Percentiles rank a stretch among this genome's conserved stretches.
phyloP scores from a whole-genome alignment of 1,140 invertebrate genomes.

The Calycopis cecrops region DNA sequence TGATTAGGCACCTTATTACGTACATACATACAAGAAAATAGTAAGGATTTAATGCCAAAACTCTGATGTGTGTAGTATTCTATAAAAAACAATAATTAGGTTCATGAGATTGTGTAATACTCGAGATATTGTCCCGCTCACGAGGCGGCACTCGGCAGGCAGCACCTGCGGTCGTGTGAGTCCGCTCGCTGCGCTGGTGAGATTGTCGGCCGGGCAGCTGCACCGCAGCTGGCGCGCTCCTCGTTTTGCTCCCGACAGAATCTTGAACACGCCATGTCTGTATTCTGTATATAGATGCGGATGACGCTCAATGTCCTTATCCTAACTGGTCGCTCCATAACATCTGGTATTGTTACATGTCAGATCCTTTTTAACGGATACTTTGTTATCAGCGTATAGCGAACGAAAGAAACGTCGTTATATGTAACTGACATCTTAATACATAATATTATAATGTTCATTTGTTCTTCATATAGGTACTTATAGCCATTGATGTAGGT shows the following conservation, averaged over 20 bases:
- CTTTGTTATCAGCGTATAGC: neutral
- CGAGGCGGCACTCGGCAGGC: too few relatives aligned
- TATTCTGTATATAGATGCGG: constrained; percentile 29
- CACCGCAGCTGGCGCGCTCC: constrained; percentile 54
- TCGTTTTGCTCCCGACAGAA: constrained; percentile 51
- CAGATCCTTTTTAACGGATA: neutral
- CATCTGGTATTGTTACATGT: constrained; percentile 26
- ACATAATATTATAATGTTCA: too few relatives aligned
- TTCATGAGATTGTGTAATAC: too few relatives aligned
- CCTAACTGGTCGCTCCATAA: constrained; percentile 28
- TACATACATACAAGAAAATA: too few relatives aligned
- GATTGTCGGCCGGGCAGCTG: constrained; percentile 46
- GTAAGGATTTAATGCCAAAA: too few relatives aligned
- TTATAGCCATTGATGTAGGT: too few relatives aligned
- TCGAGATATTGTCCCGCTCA: too few relatives aligned
- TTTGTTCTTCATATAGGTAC: too few relatives aligned
- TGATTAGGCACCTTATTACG: too few relatives aligned
- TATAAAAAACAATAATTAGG: too few relatives aligned
- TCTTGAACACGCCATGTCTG: constrained; percentile 32
- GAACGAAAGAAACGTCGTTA: neutral
- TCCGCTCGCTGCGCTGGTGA: constrained; percentile 22
- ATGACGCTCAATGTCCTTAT: constrained; percentile 29
- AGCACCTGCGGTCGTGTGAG: too few relatives aligned
- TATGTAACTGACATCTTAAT: constrained; percentile 1
- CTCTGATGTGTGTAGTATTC: too few relatives aligned